phyloP scores from a whole-genome alignment of 2,888 invertebrate genomes.

The Conistra vaccinii region DNA sequence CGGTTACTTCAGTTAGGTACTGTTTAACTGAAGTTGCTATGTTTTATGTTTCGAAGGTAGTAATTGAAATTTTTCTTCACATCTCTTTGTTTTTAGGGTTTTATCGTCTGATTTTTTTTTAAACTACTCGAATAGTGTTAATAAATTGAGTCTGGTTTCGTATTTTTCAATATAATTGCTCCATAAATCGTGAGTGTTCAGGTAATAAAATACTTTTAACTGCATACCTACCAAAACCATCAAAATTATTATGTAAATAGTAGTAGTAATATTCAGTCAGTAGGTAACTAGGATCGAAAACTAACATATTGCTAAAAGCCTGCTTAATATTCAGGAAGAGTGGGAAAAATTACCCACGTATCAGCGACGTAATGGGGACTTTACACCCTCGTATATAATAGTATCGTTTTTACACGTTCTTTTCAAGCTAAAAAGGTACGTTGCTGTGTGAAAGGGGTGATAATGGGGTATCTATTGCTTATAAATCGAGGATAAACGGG shows the following conservation, averaged over 20 bases:
- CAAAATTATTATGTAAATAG: not conserved
- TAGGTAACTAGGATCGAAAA: constrained; percentile 1
- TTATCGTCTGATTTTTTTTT: not conserved
- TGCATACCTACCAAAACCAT: not conserved
- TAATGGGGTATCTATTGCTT: constrained; percentile 34
- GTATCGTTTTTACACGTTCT: constrained; percentile 27
- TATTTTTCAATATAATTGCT: constrained; percentile 7
- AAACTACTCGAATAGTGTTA: not conserved
- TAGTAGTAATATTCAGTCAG: not conserved
- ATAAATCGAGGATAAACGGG: constrained; percentile 28
- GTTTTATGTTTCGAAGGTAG: too few relatives aligned
- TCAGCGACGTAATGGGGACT: constrained; percentile 24
- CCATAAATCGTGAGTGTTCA: constrained; percentile 10
- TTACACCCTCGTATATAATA: constrained; percentile 38
- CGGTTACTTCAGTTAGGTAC: too few relatives aligned
- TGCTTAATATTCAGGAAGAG: constrained; percentile 16
- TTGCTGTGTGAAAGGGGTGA: constrained; percentile 22
- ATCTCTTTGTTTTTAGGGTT: not conserved
- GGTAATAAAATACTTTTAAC: constrained; percentile 1
- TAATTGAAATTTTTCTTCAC: not conserved
- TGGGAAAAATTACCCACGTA: constrained; percentile 25
- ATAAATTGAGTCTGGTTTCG: constrained; percentile 10
- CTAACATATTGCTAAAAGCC: constrained; percentile 11
- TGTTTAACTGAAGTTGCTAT: too few relatives aligned
- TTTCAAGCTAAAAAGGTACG: constrained; percentile 26